phyloP scores from a whole-genome alignment of 2,113 vertebrate species.

The Chaetorhynchus papuensis region DNA sequence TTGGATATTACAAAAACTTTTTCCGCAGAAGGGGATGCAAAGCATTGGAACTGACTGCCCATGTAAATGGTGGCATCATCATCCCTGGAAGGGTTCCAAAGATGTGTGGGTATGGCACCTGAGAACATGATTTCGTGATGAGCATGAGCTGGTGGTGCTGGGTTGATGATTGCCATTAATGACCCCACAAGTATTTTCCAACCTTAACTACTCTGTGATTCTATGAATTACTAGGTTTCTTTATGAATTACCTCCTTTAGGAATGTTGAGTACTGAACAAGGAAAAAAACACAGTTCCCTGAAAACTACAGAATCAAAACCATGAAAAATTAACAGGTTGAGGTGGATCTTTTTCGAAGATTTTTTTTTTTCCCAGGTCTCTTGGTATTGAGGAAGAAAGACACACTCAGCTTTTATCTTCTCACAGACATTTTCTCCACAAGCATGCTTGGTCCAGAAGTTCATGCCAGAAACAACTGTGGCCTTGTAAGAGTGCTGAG shows the following conservation, averaged over 20 bases:
- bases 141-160: not conserved
- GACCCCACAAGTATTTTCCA: not conserved
- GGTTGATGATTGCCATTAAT: not conserved
- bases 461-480: not conserved
- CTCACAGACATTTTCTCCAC: not conserved
- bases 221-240: not conserved
- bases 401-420: not conserved
- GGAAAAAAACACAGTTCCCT: not conserved
- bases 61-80: not conserved
- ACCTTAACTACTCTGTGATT: not conserved
- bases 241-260: not conserved
- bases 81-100: not conserved
- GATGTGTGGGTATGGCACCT: fast-evolving
- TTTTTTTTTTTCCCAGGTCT: fast-evolving
- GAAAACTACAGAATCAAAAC: not conserved
- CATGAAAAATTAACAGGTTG: not conserved
- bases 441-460: not conserved
- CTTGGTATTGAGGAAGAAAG: not conserved
- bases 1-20: not conserved
- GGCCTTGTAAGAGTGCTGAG: not conserved
- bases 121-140: not conserved
- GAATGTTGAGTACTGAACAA: not conserved
- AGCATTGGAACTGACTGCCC: not conserved
- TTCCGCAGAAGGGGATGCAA: not conserved
- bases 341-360: not conserved